phyloP scores from a whole-genome alignment of 2,888 invertebrate genomes.

The Drosophila affinis region DNA sequence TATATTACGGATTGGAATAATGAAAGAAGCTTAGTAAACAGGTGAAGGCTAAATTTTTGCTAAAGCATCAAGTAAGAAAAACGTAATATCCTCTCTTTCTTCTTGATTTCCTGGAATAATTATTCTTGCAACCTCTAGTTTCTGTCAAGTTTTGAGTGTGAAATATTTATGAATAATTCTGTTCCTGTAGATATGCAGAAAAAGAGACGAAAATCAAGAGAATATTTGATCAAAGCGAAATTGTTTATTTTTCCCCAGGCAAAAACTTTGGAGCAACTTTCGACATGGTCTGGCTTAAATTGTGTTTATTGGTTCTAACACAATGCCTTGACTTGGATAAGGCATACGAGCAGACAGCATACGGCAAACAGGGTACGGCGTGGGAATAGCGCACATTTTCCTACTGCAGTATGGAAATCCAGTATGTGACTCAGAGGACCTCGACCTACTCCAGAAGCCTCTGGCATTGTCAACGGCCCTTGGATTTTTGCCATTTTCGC shows the following conservation, averaged over 20 bases:
- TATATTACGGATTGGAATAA: no score
- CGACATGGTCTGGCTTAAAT: constrained; percentile 35
- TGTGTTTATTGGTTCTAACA: constrained; percentile 38
- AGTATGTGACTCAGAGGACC: no score
- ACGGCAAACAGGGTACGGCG: not conserved
- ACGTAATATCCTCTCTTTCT: no score
- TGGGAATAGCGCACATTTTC: not conserved
- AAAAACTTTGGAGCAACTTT: not conserved
- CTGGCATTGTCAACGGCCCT: no score
- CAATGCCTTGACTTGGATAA: constrained; percentile 31
- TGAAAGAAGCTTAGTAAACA: no score
- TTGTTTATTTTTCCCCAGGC: constrained; percentile 17
- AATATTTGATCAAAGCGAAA: constrained; percentile 19
- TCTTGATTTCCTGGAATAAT: constrained; percentile 15
- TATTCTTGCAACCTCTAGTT: constrained; percentile 31
- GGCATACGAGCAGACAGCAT: not conserved
- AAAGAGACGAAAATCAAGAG: not conserved
- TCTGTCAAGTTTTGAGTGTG: constrained; percentile 21
- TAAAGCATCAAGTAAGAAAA: no score
- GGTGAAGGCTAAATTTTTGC: no score
- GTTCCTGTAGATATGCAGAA: no score
- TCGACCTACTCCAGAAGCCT: no score
- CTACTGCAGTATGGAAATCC: no score
- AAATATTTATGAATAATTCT: no score
- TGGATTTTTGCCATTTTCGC: no score